Evolutionary conservation across 2,113 vertebrate species (phyloP).

Genomic region (Rhombomys opimus): DNA sequence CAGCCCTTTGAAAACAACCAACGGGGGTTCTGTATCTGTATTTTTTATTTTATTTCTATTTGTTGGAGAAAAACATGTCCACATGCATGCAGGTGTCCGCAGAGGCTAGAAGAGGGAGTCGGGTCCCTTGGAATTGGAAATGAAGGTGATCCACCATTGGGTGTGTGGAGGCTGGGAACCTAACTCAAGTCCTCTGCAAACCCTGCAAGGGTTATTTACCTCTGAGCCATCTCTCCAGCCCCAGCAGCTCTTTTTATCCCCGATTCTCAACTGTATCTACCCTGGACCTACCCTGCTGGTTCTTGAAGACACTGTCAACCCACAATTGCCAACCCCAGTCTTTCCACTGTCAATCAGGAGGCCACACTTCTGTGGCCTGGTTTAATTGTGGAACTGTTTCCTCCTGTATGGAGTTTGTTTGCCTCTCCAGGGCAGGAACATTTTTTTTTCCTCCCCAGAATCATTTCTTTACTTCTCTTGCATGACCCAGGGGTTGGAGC

Average conservation of each 20-base stretch:
- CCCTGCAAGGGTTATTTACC: not conserved
- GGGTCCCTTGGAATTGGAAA: not conserved
- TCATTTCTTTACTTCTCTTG: not conserved
- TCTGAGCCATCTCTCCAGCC: not conserved
- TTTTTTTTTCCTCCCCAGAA: not conserved
- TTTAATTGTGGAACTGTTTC: not conserved
- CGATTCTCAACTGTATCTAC: too few relatives aligned
- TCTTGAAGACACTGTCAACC: not conserved
- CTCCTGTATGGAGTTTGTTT: conserved; percentile 11
- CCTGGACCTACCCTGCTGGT: accelerated
- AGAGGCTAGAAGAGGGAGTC: not conserved
- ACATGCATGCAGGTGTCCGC: too few relatives aligned
- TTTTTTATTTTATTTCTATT: not conserved
- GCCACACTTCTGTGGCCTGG: not conserved
- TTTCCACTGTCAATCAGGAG: conserved; percentile 14
- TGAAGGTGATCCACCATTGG: not conserved
- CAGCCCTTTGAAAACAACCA: not conserved
- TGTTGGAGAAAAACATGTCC: too few relatives aligned
- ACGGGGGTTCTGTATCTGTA: too few relatives aligned
- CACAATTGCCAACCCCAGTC: not conserved
- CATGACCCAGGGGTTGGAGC: not conserved
- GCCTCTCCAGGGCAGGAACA: not conserved
- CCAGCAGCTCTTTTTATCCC: not conserved
- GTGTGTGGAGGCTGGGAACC: not conserved
- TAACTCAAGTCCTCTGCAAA: not conserved